phyloP scores from a whole-genome alignment of 2,113 vertebrate genomes.

The Chrysemys picta region DNA sequence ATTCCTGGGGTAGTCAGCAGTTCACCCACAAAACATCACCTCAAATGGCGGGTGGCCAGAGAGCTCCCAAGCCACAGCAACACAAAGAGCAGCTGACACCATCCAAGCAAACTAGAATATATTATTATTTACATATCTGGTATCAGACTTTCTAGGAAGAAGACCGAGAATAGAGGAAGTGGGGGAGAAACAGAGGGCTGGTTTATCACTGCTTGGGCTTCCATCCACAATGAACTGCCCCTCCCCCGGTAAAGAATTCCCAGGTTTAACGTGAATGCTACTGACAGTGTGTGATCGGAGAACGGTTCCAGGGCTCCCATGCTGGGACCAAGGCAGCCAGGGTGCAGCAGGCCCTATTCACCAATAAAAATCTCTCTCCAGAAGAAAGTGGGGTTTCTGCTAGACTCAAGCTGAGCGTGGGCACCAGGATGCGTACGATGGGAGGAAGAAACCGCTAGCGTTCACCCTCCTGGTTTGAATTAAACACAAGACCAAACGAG shows the following conservation, averaged over 20 bases:
- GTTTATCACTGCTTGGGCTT: not conserved
- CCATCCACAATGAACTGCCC: not conserved
- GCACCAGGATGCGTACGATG: not conserved
- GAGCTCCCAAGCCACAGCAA: not conserved
- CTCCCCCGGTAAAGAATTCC: not conserved
- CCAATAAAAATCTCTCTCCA: not conserved
- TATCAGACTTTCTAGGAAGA: constrained; percentile 83
- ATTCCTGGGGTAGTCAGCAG: not conserved
- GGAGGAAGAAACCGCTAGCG: not conserved
- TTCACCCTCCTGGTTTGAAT: not conserved
- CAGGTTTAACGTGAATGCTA: not conserved
- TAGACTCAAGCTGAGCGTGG: not conserved
- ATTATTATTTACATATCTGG: constrained; percentile 90
- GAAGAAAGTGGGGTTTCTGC: not conserved
- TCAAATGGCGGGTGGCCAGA: not conserved
- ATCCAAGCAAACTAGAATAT: constrained; percentile 90
- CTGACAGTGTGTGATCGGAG: not conserved
- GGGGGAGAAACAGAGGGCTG: not conserved
- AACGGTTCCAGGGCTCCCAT: not conserved
- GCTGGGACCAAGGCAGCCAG: not conserved
- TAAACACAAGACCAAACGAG: not conserved
- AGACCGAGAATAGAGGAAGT: not conserved
- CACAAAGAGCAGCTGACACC: constrained; percentile 80
- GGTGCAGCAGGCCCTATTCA: not conserved
- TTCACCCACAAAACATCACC: not conserved